Evolutionary conservation across 2,113 vertebrate species (phyloP).

Genomic region (Oncorhynchus keta): DNA sequence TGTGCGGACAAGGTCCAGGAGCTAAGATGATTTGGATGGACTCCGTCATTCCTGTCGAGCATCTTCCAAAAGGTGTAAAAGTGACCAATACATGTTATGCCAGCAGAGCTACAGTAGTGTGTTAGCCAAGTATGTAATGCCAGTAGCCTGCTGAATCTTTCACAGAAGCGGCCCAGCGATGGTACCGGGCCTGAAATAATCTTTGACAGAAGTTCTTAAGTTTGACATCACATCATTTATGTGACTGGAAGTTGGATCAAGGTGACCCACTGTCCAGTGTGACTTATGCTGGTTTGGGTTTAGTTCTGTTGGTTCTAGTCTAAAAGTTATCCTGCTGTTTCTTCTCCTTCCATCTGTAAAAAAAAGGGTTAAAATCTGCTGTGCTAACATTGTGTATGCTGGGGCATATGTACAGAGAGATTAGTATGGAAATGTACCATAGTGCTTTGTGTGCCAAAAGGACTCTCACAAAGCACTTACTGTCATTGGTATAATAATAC

Average conservation of each 20-base stretch:
- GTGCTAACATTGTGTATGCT: background rate
- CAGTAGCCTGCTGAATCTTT: too few relatives aligned
- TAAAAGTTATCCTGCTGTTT: conserved; percentile 10
- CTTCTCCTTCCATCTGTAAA: conserved; percentile 15
- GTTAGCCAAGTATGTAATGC: too few relatives aligned
- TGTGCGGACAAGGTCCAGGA: too few relatives aligned
- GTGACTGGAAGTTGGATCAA: conserved; percentile 26
- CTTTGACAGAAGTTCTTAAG: too few relatives aligned
- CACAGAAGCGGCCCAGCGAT: too few relatives aligned
- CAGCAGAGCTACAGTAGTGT: too few relatives aligned
- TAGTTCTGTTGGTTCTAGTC: conserved; percentile 35
- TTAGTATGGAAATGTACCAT: conserved; percentile 51
- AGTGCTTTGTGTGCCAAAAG: conserved; percentile 59
- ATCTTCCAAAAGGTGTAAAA: too few relatives aligned
- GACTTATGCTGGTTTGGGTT: conserved; percentile 18
- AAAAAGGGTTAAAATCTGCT: background rate
- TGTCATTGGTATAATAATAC: conserved; percentile 21
- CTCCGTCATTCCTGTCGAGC: too few relatives aligned
- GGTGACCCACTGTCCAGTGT: conserved; percentile 26
- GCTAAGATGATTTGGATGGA: too few relatives aligned
- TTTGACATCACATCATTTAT: conserved; percentile 25
- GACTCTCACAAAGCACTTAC: conserved; percentile 63
- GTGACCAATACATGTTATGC: too few relatives aligned
- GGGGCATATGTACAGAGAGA: background rate
- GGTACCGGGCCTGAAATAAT: too few relatives aligned